Evolutionary conservation across 2,888 invertebrate species (phyloP), one percentile per base, ranked within the genome.

Genomic region (Bibio marci): DNA sequence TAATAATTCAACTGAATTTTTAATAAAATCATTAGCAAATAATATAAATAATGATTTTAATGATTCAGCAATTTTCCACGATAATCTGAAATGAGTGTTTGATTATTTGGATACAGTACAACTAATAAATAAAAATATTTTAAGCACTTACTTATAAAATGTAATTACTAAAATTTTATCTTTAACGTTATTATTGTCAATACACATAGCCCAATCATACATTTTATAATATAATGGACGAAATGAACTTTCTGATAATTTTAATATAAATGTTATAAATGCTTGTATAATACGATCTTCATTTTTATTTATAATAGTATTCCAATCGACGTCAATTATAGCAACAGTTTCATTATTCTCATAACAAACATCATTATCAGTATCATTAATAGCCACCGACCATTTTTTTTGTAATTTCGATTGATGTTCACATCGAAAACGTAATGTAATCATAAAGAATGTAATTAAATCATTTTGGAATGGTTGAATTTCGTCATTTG

Each of bases 221-320:
- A 92, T 67, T 63, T 79, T 77, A 50, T 80, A 78, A 59, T 87
- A 90, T 50, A 94, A 70, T 1, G 92, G 90, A 44, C 85, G 72
- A 61, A 95, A 95, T 30, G 77, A 76, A 1, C 77, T 75, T 58
- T 94, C 94, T 0, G 90, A 90, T 22, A 94, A 63, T 59, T 91
- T 91, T 37, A 94, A 62, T 19, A 90, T 77, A 49, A 91, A 68
- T 36, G 74, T 67, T 2, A 82, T 76, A n/a, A 92, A 62, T 0
- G 86, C 76, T 46, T 79, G 73, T 2, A 87, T 72, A 0, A 86
- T 72, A 50, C 76, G 69, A 13, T 70, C 69, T 62, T 94, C 92
- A 0, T 83, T 73, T 12, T 53, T 51, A 27, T 70, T 66, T 1
- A 80, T 65, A 36, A 65, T 61, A 8, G 57, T 57, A 5, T 56